phyloP scores from a whole-genome alignment of 2,888 invertebrate species.

The Ophion slaviceki region DNA sequence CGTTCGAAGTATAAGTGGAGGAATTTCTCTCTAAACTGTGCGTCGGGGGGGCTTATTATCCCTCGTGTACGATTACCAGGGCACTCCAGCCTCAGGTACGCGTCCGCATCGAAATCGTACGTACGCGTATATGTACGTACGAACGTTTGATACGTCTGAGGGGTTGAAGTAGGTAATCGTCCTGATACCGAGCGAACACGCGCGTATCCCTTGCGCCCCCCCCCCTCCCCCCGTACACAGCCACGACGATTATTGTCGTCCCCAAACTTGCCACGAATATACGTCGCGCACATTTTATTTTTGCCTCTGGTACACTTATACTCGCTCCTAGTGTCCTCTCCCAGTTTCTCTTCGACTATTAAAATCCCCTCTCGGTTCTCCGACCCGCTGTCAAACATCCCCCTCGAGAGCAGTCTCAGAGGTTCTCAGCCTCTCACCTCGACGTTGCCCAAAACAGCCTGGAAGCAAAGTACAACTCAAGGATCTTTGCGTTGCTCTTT shows the following conservation, averaged over 20 bases:
- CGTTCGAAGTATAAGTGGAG: not conserved
- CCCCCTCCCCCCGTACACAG: not conserved
- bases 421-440: slow-evolving; percentile 46
- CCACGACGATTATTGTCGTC: slow-evolving; percentile 64
- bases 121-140: slow-evolving; percentile 19
- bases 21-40: slow-evolving; percentile 1
- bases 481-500: not conserved
- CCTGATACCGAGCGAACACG: slow-evolving; percentile 18
- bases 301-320: slow-evolving; percentile 60
- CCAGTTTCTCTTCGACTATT: slow-evolving; percentile 46
- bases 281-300: slow-evolving; percentile 41
- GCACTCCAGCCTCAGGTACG: slow-evolving; percentile 58
- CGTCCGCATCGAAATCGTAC: slow-evolving; percentile 33
- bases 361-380: slow-evolving; percentile 21
- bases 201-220: not conserved
- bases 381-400: slow-evolving; percentile 22
- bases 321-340: slow-evolving; percentile 57
- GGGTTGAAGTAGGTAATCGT: slow-evolving; percentile 40
- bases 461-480: not conserved
- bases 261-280: slow-evolving; percentile 47
- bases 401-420: not conserved
- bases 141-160: slow-evolving; percentile 48
- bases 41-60: slow-evolving; percentile 66
- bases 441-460: not conserved
- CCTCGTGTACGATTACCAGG: slow-evolving; percentile 65